A percentile compares a stretch with the other conserved stretches of the same genome.
phyloP scores from a whole-genome alignment of 2,888 invertebrate species.

The Andricus quercusramuli region DNA sequence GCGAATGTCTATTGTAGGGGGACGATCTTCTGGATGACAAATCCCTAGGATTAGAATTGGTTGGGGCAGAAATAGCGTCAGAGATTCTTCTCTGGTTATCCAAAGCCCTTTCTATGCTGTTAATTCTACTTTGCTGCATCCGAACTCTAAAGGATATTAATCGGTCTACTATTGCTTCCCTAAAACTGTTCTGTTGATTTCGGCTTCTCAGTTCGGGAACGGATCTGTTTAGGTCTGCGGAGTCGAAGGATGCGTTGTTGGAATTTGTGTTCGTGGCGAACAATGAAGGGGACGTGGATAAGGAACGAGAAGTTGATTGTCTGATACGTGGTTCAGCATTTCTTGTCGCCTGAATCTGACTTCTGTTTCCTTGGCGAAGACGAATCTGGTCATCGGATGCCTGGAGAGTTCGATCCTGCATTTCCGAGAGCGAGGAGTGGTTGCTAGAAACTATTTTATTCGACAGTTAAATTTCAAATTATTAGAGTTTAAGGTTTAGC shows the following conservation, averaged over 20 bases:
- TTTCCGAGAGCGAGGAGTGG: slow-evolving; percentile 41
- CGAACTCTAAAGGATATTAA: slow-evolving; percentile 61
- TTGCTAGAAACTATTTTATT: slow-evolving; percentile 39
- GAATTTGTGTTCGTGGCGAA: slow-evolving; percentile 21
- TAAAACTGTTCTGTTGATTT: slow-evolving; percentile 59
- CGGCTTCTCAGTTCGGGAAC: slow-evolving; percentile 57
- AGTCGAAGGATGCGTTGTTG: slow-evolving; percentile 41
- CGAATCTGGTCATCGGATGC: slow-evolving; percentile 44
- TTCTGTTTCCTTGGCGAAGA: slow-evolving; percentile 41
- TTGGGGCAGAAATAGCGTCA: slow-evolving; percentile 7
- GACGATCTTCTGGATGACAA: slow-evolving; percentile 46
- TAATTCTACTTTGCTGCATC: slow-evolving; percentile 59
- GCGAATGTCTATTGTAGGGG: slow-evolving; percentile 60
- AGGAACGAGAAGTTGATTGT: slow-evolving; percentile 43
- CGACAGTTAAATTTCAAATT: slow-evolving; percentile 41
- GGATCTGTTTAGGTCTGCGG: slow-evolving; percentile 54
- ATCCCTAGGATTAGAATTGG: slow-evolving; percentile 42
- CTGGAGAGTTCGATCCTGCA: slow-evolving; percentile 51
- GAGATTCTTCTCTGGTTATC: slow-evolving; percentile 29
- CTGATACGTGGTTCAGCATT: slow-evolving; percentile 39
- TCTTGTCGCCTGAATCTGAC: slow-evolving; percentile 24
- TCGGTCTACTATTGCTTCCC: slow-evolving; percentile 62
- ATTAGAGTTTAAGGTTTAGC: no score
- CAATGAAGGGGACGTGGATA: slow-evolving; percentile 38
- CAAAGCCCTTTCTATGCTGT: slow-evolving; percentile 57